These are phyloP conservation scores for Grammomys surdaster DNA, from an alignment of 2,113 vertebrate genomes.

Conservation along the genomic window DNA sequence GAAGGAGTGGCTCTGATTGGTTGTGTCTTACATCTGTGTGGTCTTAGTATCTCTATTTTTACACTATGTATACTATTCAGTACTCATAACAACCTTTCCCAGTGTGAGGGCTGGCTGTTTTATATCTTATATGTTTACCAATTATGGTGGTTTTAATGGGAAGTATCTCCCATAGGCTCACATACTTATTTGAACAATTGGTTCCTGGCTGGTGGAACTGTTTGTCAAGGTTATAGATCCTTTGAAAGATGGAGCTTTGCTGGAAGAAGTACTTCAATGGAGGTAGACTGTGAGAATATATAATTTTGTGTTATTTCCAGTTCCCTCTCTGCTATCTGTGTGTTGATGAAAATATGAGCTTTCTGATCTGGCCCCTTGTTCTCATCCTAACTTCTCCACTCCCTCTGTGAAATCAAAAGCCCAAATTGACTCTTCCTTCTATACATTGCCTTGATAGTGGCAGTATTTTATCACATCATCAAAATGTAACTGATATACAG, in stretches of 20 bases:
- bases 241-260: not conserved
- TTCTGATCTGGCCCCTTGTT: not conserved
- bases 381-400: not conserved
- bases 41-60: not conserved
- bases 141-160: not conserved
- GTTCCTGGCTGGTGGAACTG: not conserved
- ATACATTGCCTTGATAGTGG: not conserved
- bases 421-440: not conserved
- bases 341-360: not conserved
- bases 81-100: not conserved
- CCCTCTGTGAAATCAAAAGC: not conserved
- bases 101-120: not conserved
- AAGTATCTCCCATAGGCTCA: not conserved
- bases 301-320: not conserved
- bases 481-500: not conserved
- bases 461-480: not conserved
- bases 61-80: not conserved
- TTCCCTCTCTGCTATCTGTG: not conserved
- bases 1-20: accelerated
- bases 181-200: not conserved
- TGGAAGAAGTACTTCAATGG: not conserved
- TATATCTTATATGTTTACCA: not conserved
- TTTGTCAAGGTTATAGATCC: not conserved
- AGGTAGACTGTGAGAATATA: not conserved
- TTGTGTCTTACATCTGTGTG: not conserved